Conservation (phyloP, 2,113 vertebrate genomes). For the Spermophilus dauricus region DNA sequence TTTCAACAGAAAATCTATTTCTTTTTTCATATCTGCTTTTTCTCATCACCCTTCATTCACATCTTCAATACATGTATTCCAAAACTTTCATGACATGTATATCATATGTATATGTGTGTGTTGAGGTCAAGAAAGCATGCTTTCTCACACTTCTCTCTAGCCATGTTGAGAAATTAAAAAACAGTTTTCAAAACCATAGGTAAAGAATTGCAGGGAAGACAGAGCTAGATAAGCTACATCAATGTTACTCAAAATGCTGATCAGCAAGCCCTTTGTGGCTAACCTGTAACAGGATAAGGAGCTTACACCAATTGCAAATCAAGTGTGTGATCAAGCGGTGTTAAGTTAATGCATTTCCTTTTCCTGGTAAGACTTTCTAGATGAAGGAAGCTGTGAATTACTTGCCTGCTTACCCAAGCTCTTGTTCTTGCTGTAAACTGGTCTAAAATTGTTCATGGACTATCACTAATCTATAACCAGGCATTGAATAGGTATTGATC, state of each 20-base stretch:
- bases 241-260: background rate
- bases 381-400: background rate
- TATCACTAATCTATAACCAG: background rate
- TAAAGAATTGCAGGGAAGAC: background rate
- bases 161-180: background rate
- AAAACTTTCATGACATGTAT: background rate
- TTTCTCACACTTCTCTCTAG: background rate
- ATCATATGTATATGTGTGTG: background rate
- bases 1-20: background rate
- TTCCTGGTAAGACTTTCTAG: background rate
- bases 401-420: background rate
- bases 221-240: background rate
- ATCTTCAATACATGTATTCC: background rate
- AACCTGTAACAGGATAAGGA: background rate
- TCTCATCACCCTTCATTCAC: background rate
- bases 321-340: background rate
- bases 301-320: background rate
- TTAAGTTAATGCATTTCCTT: background rate
- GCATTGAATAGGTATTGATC: background rate
- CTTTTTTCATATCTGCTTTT: background rate
- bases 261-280: background rate
- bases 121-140: background rate
- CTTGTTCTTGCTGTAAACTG: too few species aligned
- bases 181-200: background rate
- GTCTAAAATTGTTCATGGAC: background rate